Base-by-base conservation (phyloP, 2,888 invertebrate genomes). In the Clanis bilineata region DNA sequence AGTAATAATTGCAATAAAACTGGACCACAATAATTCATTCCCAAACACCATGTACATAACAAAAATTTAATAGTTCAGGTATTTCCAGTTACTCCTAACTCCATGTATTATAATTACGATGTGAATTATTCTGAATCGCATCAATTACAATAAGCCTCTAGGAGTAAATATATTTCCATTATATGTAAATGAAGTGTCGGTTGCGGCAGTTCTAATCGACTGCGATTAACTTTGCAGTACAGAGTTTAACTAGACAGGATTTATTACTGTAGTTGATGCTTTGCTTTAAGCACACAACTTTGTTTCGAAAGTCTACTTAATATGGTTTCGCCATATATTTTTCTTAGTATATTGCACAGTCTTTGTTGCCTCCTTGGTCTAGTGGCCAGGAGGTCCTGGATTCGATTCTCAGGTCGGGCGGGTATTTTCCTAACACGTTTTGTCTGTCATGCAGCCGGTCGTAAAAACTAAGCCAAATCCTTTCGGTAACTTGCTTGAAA, bases 61-160 rank as follows among this genome's bases (percentile, higher is more conserved):
- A 18, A 4, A 5, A 12, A 39, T 15, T 4, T 23, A 45, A 2
- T 2, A 15, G 9, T 25, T n/a, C 1, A 45, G 23, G 15, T 15
- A 28, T 32, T 18, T 18, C 47, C 15, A 51, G 28, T 15, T 9
- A 28, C 9, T 51, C 15, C 28, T 51, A 32, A 28, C 18, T 18
- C 18, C 7, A 41, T 41, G 18, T 3, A 3, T 51, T 51, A 28
- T 51, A 51, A 51, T 51, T 70, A 70, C 61, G 57, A 60, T 55
- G 61, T 62, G 23, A 67, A 68, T 70, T 65, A 65, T 18, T 63
- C 28, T 18, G n/a, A 18, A 51, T 10, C 28, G 32, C 51, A 51
- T 32, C 32, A 51, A 51, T 51, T 51, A 51, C 32, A 51, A 45
- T 22, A 45, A 51, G 51, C 32, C 32, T 51, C 51, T 51, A 51